Evolutionary conservation across 2,888 invertebrate genomes (phyloP), one percentile per base, ranked within the genome.

Genomic region (Tineola bisselliella): DNA sequence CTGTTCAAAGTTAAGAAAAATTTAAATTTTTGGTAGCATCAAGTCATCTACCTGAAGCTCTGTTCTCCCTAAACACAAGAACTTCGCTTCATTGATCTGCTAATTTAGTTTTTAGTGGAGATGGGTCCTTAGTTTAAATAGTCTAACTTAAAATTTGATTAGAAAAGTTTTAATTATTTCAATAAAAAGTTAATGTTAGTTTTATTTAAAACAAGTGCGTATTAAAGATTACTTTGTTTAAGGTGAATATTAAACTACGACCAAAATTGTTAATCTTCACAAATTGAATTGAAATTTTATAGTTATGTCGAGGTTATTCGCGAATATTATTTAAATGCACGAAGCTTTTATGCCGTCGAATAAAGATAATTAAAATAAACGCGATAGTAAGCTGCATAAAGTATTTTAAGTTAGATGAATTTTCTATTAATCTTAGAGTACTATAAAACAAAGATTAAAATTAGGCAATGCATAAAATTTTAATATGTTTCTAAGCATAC

Each of bases 401-500:
- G 48, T 1, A 48, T 48, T 10, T 48, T 48, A 48, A 48, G 15
- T 25, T n/a, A n/a, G n/a, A n/a, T 54, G 17, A 25, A 54, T 19
- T 54, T 12, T 18, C 19, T 25, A 15, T 18, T 54, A 8, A 25
- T 54, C 54, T 54, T 18, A 25, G 18, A 3, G 25, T 25, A 25
- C 3, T 1, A 25, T 54, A 54, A 33, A 13, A 33, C 11, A 58
- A 13, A 30, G 25, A 33, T 19, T 31, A 58, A 58, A 58, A 58
- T 58, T 58, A 58, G 58, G 19, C 33, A 33, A 33, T 15, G 13
- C 1, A 58, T 58, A 30, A 58, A 58, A 58, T 58, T 31, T 58
- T 58, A 58, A 58, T 33, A 58, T 33, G 33, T 58, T 33, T 33
- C 58, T 64, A 64, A 63, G 63, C 61, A 61, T 62, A 60, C 62